A percentile compares a stretch with the other conserved stretches of the same genome.
Conservation (phyloP, 2,888 invertebrate genomes). For the Himalopsyche japonica region DNA sequence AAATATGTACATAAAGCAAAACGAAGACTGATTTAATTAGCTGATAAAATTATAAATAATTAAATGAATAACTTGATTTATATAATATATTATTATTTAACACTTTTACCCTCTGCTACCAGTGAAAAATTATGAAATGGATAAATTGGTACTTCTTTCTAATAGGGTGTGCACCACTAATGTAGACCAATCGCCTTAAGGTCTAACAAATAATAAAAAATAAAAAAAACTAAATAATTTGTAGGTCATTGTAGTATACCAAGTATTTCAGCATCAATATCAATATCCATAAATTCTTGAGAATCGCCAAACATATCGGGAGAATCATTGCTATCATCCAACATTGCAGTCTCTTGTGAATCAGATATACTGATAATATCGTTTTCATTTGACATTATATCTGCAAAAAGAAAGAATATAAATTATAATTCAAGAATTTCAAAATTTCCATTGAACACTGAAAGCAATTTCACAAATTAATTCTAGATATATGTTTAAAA, state of each 20-base stretch:
- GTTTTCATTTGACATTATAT: background rate
- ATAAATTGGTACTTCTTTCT: no score
- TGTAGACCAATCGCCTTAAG: background rate
- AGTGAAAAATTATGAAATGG: no score
- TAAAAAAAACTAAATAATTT: background rate
- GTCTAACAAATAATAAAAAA: background rate
- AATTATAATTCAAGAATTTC: no score
- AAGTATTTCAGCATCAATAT: background rate
- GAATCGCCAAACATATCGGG: constrained; percentile 25
- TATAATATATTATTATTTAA: no score
- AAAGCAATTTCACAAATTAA: no score
- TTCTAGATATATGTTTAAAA: no score
- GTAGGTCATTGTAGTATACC: background rate
- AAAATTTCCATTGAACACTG: no score
- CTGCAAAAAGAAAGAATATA: background rate
- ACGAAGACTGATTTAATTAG: no score
- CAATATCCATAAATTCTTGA: constrained; percentile 26
- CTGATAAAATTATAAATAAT: no score
- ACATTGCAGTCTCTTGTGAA: background rate
- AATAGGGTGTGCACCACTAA: background rate
- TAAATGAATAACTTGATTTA: no score
- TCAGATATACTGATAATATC: background rate
- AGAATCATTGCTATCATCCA: background rate
- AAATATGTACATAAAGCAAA: no score
- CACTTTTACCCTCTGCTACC: no score